Evolutionary conservation across 1,140 invertebrate genomes (phyloP).

Genomic region (Pemphigus obesinymphae): DNA sequence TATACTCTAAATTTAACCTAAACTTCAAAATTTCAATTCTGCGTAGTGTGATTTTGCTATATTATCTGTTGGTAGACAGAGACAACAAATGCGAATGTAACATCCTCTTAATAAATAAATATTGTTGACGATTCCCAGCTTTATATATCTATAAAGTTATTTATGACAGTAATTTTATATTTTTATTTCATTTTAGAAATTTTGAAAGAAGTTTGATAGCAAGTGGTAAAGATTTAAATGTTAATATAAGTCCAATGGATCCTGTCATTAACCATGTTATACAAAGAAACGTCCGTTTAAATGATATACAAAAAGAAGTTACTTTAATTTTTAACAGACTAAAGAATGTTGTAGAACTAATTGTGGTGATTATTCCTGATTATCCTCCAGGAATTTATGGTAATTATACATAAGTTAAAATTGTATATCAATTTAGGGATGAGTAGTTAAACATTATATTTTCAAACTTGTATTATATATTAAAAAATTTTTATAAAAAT

Average conservation of each 20-base stretch:
- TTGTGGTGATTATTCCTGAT: slow-evolving; percentile 57
- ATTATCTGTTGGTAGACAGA: too few relatives aligned
- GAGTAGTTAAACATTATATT: too few relatives aligned
- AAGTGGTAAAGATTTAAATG: neutral
- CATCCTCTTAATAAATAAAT: too few relatives aligned
- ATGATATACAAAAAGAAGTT: neutral
- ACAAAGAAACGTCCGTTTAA: too few relatives aligned
- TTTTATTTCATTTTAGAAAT: slow-evolving; percentile 2
- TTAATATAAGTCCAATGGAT: neutral
- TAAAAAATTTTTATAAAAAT: neutral
- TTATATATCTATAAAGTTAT: too few relatives aligned
- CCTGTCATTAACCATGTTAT: neutral
- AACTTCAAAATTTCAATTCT: too few relatives aligned
- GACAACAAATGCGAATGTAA: too few relatives aligned
- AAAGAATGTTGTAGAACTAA: slow-evolving; percentile 48
- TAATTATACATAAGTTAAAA: too few relatives aligned
- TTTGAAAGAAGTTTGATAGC: neutral
- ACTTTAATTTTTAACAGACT: neutral
- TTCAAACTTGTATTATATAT: neutral
- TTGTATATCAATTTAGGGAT: too few relatives aligned
- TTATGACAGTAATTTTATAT: neutral
- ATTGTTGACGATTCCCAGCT: too few relatives aligned
- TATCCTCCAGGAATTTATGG: slow-evolving; percentile 1
- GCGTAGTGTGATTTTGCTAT: too few relatives aligned
- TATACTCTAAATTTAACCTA: too few relatives aligned